Percentiles rank a stretch among this genome's conserved stretches.
phyloP scores from a whole-genome alignment of 1,140 invertebrate species.

The Adelges cooleyi region DNA sequence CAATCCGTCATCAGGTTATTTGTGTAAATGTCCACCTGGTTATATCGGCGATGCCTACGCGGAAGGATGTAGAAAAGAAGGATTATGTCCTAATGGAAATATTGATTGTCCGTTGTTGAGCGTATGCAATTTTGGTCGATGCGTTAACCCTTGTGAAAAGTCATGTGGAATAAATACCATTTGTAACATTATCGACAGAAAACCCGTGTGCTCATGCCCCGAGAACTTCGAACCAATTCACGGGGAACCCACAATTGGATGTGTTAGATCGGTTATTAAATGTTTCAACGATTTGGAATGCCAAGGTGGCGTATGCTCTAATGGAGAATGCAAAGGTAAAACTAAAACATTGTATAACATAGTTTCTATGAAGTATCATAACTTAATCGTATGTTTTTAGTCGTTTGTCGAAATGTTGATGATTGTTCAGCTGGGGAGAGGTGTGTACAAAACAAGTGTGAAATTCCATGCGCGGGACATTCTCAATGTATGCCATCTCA shows the following conservation, averaged over 20 bases:
- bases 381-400: slow-evolving; percentile 35
- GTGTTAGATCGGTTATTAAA: slow-evolving; percentile 44
- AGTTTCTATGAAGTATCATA: not conserved
- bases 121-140: slow-evolving; percentile 60
- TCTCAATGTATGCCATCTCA: slow-evolving; percentile 64
- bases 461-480: slow-evolving; percentile 62
- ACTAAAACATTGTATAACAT: not conserved
- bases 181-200: slow-evolving; percentile 67
- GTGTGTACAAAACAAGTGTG: slow-evolving; percentile 65
- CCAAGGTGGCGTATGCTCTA: slow-evolving; percentile 59
- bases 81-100: slow-evolving; percentile 35
- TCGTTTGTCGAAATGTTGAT: slow-evolving; percentile 59
- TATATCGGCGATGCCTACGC: slow-evolving; percentile 57
- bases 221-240: slow-evolving; percentile 45
- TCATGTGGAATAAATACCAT: slow-evolving; percentile 72
- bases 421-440: slow-evolving; percentile 71
- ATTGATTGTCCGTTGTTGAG: slow-evolving; percentile 53
- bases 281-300: slow-evolving; percentile 61
- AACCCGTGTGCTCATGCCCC: slow-evolving; percentile 65
- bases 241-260: slow-evolving; percentile 45
- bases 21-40: slow-evolving; percentile 71
- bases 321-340: slow-evolving; percentile 61
- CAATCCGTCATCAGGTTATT: slow-evolving; percentile 52
- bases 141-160: slow-evolving; percentile 60
- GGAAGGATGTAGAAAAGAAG: slow-evolving; percentile 48